A percentile compares a stretch with the other conserved stretches of the same genome.
phyloP scores from a whole-genome alignment of 2,113 vertebrate genomes.

The Emberiza fucata region DNA sequence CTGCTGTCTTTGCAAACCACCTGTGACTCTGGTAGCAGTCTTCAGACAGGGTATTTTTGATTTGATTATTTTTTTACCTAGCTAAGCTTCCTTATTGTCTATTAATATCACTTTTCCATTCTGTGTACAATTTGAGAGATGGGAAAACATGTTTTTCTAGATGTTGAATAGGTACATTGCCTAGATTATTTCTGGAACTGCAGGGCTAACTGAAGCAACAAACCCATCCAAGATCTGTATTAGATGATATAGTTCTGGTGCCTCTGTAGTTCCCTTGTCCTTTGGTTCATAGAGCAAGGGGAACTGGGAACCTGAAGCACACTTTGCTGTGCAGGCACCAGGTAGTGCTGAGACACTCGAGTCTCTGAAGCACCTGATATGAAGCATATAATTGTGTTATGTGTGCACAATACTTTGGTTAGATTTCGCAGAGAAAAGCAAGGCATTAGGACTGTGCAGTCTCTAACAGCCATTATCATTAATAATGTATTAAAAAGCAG shows the following conservation, averaged over 20 bases:
- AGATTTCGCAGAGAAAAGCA: background rate
- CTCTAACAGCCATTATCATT: conserved; percentile 23
- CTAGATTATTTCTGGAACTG: background rate
- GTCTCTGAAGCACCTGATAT: background rate
- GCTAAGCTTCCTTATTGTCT: background rate
- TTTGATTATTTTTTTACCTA: background rate
- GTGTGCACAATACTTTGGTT: background rate
- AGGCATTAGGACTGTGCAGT: background rate
- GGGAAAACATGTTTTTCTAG: background rate
- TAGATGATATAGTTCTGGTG: background rate
- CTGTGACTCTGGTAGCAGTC: background rate
- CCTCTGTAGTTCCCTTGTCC: background rate
- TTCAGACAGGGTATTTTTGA: background rate
- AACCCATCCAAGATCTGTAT: background rate
- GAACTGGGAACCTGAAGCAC: background rate
- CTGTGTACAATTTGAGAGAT: background rate
- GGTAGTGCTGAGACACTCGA: background rate
- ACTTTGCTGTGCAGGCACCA: background rate
- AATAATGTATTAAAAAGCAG: conserved; percentile 37
- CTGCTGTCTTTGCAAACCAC: background rate
- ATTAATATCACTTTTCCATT: background rate
- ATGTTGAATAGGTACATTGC: background rate
- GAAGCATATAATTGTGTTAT: background rate
- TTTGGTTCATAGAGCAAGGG: background rate
- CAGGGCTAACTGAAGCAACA: background rate